These are phyloP conservation scores for Drosophila mimetica DNA, from an alignment of 2,888 invertebrate genomes.

Conservation along the genomic window DNA sequence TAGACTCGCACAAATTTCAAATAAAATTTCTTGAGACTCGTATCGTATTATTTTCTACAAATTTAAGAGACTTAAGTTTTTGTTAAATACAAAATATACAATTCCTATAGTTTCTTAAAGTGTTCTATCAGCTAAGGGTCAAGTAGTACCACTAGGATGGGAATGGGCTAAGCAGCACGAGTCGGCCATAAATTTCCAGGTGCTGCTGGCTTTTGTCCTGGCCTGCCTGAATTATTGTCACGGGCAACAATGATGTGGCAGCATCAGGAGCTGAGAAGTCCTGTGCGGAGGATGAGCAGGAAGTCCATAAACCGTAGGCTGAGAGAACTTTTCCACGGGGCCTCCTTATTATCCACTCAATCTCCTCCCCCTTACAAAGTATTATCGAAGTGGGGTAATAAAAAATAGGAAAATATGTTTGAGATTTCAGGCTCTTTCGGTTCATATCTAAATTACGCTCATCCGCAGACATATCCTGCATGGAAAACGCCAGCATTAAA, in stretches of 20 bases:
- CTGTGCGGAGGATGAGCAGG: conserved; percentile 27
- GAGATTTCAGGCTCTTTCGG: conserved; percentile 53
- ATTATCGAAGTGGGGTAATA: conserved; percentile 53
- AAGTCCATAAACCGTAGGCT: conserved; percentile 49
- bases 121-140: conserved; percentile 29
- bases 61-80: too few relatives aligned
- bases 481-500: conserved; percentile 23
- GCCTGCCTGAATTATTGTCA: conserved; percentile 73
- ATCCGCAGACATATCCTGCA: conserved; percentile 53
- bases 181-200: conserved; percentile 69
- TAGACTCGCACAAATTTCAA: too few relatives aligned
- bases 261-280: conserved; percentile 48
- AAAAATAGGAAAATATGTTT: conserved; percentile 65
- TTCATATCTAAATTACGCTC: conserved; percentile 69
- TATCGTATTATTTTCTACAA: too few relatives aligned
- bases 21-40: too few relatives aligned
- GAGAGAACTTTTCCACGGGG: conserved; percentile 8
- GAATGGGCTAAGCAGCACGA: conserved; percentile 19
- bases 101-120: not conserved
- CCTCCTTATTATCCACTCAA: not conserved
- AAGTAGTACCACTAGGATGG: conserved; percentile 16
- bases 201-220: conserved; percentile 65
- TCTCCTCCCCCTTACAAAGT: conserved; percentile 19
- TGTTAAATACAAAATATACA: too few relatives aligned
- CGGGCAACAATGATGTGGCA: conserved; percentile 52